These are phyloP conservation scores for Phymastichus coffea DNA, from an alignment of 1,140 invertebrate species.

Conservation along the genomic window DNA sequence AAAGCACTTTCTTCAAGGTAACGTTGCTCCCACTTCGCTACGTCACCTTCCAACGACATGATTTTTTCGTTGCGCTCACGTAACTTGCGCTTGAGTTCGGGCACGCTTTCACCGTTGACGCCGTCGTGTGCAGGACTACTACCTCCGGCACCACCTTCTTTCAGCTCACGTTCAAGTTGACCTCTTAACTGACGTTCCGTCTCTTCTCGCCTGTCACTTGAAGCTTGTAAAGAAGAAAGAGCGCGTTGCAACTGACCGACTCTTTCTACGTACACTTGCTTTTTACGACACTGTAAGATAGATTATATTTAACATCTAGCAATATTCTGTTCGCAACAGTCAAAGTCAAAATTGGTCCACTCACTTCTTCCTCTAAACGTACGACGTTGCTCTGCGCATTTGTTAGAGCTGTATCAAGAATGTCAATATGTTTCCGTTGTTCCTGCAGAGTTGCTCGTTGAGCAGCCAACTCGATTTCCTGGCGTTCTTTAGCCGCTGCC, in stretches of 20 bases:
- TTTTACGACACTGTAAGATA: conserved; percentile 73
- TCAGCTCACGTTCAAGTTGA: conserved; percentile 78
- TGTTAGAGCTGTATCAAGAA: conserved; percentile 86
- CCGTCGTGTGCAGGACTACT: conserved; percentile 41
- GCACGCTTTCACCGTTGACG: conserved; percentile 59
- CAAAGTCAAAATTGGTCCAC: no score
- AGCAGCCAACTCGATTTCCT: conserved; percentile 87
- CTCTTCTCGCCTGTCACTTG: conserved; percentile 80
- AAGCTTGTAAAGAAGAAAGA: conserved; percentile 78
- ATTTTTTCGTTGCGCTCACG: conserved; percentile 79
- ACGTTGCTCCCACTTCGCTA: conserved; percentile 84
- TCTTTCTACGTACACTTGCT: conserved; percentile 81
- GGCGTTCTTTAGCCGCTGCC: conserved; percentile 80
- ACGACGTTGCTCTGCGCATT: conserved; percentile 89
- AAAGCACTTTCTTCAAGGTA: conserved; percentile 84
- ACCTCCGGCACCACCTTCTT: conserved; percentile 62
- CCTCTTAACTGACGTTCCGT: conserved; percentile 77
- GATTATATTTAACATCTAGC: neutral
- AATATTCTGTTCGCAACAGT: no score
- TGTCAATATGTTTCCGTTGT: conserved; percentile 89
- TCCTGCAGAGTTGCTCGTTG: conserved; percentile 87
- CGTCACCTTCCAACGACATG: conserved; percentile 78
- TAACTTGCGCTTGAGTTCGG: conserved; percentile 67
- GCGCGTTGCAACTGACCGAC: conserved; percentile 81
- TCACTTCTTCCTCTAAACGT: conserved; percentile 84